phyloP scores from a whole-genome alignment of 2,113 vertebrate species.

The Columba janthina region DNA sequence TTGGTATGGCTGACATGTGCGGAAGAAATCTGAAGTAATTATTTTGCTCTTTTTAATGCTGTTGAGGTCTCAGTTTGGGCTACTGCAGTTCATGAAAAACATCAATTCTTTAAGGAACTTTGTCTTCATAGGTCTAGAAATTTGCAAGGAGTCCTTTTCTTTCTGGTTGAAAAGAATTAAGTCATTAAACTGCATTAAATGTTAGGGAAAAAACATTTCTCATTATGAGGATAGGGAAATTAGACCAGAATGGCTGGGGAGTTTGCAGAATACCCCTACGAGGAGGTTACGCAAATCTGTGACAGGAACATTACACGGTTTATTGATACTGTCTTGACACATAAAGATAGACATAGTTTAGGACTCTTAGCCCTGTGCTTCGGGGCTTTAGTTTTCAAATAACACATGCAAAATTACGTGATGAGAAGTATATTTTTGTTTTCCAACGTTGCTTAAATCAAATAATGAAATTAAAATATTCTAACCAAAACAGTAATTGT shows the following conservation, averaged over 20 bases:
- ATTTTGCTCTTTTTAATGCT: background rate
- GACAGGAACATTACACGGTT: background rate
- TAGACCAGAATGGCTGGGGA: background rate
- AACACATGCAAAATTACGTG: background rate
- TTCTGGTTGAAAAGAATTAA: background rate
- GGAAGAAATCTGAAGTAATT: background rate
- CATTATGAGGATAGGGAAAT: background rate
- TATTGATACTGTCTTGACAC: background rate
- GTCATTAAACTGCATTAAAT: background rate
- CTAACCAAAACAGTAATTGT: background rate
- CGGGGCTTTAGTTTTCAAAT: background rate
- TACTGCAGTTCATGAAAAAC: background rate
- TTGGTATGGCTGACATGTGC: background rate
- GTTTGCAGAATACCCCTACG: background rate
- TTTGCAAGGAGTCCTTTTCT: background rate
- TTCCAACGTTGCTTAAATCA: background rate
- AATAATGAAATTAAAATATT: background rate
- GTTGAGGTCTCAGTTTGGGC: background rate
- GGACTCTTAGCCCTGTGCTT: background rate
- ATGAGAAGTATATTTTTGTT: background rate
- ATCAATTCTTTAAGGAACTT: accelerated
- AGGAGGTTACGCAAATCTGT: background rate
- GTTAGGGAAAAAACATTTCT: background rate
- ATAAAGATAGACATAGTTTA: background rate
- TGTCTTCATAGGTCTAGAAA: background rate